These are phyloP conservation scores for Platysteira castanea DNA, from an alignment of 2,113 vertebrate genomes.

Conservation along the genomic window DNA sequence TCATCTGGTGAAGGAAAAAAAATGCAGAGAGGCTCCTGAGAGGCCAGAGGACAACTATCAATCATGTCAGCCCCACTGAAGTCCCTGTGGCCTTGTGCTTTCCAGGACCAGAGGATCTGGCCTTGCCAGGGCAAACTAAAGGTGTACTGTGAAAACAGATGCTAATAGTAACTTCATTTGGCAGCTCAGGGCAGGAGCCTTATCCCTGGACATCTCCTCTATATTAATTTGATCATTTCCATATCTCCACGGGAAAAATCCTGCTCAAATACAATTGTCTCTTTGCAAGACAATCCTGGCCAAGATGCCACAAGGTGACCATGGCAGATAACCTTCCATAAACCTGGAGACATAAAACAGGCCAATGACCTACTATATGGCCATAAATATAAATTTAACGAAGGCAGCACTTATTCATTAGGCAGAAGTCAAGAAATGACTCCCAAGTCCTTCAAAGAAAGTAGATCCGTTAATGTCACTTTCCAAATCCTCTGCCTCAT, in stretches of 20 bases:
- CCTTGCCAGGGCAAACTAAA: not conserved
- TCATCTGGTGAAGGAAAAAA: not conserved
- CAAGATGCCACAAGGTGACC: constrained; percentile 60
- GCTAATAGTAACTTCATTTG: constrained; percentile 29
- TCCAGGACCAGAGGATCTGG: not conserved
- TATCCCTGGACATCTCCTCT: not conserved
- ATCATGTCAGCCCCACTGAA: not conserved
- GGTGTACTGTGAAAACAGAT: constrained; percentile 4
- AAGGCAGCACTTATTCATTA: constrained; percentile 67
- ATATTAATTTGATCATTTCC: constrained; percentile 46
- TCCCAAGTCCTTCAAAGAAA: constrained; percentile 71
- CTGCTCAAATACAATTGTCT: constrained; percentile 20
- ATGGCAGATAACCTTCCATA: constrained; percentile 62
- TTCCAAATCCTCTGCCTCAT: constrained; percentile 6
- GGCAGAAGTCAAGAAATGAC: constrained; percentile 66
- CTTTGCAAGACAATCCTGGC: not conserved
- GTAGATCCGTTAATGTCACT: constrained; percentile 55
- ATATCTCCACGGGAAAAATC: constrained; percentile 12
- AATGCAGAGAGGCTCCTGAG: not conserved
- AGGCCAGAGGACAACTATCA: not conserved
- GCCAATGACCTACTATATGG: constrained; percentile 57
- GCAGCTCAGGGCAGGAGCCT: constrained; percentile 5
- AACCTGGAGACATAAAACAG: constrained; percentile 65
- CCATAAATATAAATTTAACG: constrained; percentile 69
- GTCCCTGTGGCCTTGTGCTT: not conserved